Base-by-base conservation (phyloP, 2,888 invertebrate genomes). In the Ophioninae sp. region DNA sequence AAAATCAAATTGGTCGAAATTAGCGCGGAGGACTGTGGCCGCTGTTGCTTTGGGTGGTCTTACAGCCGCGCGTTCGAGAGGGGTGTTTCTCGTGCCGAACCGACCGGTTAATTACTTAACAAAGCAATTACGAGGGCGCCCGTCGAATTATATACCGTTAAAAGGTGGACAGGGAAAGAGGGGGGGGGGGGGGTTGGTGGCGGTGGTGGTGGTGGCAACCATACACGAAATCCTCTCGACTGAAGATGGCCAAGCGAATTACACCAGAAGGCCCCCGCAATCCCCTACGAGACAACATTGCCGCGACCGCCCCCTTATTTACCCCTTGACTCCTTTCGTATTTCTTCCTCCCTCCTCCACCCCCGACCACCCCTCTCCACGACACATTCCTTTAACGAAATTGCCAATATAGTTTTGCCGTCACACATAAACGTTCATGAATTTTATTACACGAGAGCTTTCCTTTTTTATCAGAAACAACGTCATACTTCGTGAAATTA, bases 71-170 rank as follows among this genome's bases (percentile, higher is more conserved):
- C 72, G 81, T 75, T 78, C 69, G 81, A 68, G 61, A 39, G 59
- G 84, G 74, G 82, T 79, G 84, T 79, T 77, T 79, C 83, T 82
- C 85, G 85, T 82, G 81, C 82, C 86, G 88, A 88, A 88, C 87
- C 86, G 87, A 88, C 87, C 87, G 86, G 87, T 88, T 89, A 89
- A 89, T 89, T 88, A 88, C 88, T 88, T 89, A 89, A 89, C 88
- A 88, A 89, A 84, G 88, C 88, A 89, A 89, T 89, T 89, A 88
- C 86, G 80, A 83, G 87, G 86, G 86, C 87, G 87, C 88, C 87
- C 86, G 86, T 88, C 87, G 87, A 89, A 88, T 89, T 88, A 88
- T 86, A 86, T 83, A 73, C 78, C 84, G 81, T 72, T 57, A 74
- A 73, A 79, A 50, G 50, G 50, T 50, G 50, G 50, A 50, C 50